These are phyloP conservation scores for Lathamus discolor DNA, from an alignment of 2,113 vertebrate genomes.

Conservation along the genomic window DNA sequence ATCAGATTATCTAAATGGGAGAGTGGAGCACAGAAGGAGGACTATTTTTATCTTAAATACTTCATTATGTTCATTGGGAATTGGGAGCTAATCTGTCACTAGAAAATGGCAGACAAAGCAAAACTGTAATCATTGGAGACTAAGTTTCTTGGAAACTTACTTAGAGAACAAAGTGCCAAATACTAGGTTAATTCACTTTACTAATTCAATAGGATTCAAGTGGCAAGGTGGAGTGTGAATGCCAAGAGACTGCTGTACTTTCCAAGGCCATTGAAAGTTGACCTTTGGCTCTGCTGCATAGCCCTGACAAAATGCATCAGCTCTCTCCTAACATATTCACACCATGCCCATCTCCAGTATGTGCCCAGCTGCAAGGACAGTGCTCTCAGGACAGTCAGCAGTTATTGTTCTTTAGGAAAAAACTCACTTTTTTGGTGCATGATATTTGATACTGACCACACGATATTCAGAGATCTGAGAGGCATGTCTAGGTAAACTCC, in stretches of 20 bases:
- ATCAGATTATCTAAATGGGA: neutral
- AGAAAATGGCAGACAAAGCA: conserved; percentile 29
- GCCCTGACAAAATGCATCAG: neutral
- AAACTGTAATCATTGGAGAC: neutral
- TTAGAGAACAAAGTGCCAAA: neutral
- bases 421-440: neutral
- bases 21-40: neutral
- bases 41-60: conserved; percentile 9
- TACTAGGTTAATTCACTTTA: neutral
- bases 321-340: neutral
- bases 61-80: neutral
- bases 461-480: neutral
- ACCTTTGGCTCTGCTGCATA: neutral
- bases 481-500: neutral
- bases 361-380: neutral
- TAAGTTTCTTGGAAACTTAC: neutral
- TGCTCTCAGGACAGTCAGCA: neutral
- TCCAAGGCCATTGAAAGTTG: neutral
- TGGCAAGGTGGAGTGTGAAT: neutral
- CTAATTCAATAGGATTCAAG: neutral
- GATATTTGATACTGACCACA: neutral
- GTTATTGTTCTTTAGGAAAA: neutral
- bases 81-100: neutral
- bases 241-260: neutral
- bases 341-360: neutral